phyloP scores from a whole-genome alignment of 2,113 vertebrate genomes.

The Mystacornis crossleyi region DNA sequence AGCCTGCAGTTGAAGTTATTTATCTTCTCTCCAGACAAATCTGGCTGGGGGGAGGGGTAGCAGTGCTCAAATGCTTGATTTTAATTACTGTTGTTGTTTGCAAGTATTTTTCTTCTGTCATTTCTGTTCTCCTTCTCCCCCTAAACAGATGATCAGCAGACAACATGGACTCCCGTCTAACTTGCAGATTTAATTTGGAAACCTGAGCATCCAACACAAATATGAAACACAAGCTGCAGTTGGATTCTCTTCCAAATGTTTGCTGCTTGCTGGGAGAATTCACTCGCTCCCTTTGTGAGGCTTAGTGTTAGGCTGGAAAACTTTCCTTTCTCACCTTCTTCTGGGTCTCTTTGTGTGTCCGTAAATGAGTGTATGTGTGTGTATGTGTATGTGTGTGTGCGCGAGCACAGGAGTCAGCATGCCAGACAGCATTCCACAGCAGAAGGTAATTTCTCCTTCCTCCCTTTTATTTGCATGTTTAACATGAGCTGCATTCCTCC shows the following conservation, averaged over 20 bases:
- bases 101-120: slow-evolving; percentile 36
- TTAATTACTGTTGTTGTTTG: slow-evolving; percentile 56
- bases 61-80: slow-evolving; percentile 62
- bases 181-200: slow-evolving; percentile 26
- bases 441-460: not conserved
- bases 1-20: slow-evolving; percentile 63
- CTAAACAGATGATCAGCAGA: slow-evolving; percentile 33
- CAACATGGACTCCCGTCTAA: slow-evolving; percentile 15
- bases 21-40: slow-evolving; percentile 56
- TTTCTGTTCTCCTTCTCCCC: not conserved
- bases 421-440: slow-evolving; percentile 37
- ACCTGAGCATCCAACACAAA: not conserved
- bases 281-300: not conserved
- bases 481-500: not conserved
- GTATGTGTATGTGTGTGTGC: not conserved
- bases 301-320: slow-evolving; percentile 7
- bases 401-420: not conserved
- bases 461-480: slow-evolving; percentile 4
- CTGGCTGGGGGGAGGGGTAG: not conserved
- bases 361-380: not conserved
- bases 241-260: not conserved
- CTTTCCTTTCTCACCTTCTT: not conserved
- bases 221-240: not conserved
- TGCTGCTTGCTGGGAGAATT: not conserved
- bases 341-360: slow-evolving; percentile 19